Conservation (phyloP, 1,140 invertebrate species). For the Mactra quadrangularis region DNA sequence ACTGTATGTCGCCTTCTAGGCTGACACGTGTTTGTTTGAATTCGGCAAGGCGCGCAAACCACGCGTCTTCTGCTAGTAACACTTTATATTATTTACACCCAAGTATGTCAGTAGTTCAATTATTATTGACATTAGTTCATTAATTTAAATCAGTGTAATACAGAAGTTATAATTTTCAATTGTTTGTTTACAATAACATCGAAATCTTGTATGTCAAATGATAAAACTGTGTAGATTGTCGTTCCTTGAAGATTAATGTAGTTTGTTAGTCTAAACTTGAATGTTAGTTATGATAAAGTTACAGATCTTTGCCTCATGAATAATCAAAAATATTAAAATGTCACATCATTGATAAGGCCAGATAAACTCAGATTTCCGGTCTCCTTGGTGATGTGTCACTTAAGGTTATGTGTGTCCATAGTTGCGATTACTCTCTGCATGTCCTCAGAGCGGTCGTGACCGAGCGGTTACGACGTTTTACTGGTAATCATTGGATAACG, state of each 20-base stretch:
- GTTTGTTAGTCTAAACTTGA: not conserved
- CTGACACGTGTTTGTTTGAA: no score
- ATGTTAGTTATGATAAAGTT: conserved; percentile 14
- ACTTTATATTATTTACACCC: not conserved
- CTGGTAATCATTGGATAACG: no score
- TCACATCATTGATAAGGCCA: no score
- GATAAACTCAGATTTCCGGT: no score
- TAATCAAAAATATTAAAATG: not conserved
- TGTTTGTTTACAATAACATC: not conserved
- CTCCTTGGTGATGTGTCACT: no score
- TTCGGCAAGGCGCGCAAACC: no score
- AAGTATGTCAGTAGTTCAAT: not conserved
- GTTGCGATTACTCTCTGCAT: no score
- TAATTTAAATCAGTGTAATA: not conserved
- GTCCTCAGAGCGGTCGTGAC: no score
- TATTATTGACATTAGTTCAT: not conserved
- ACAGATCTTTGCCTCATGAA: not conserved
- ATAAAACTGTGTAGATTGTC: conserved; percentile 8
- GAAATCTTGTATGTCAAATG: not conserved
- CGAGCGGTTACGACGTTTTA: no score
- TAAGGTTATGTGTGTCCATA: no score
- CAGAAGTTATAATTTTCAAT: not conserved
- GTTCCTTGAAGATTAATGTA: conserved; percentile 7
- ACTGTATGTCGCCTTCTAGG: no score
- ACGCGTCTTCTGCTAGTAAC: no score